Evolutionary conservation across 2,797 vertebrate genomes (phyloP).

Genomic region (Danio aesculapii): DNA sequence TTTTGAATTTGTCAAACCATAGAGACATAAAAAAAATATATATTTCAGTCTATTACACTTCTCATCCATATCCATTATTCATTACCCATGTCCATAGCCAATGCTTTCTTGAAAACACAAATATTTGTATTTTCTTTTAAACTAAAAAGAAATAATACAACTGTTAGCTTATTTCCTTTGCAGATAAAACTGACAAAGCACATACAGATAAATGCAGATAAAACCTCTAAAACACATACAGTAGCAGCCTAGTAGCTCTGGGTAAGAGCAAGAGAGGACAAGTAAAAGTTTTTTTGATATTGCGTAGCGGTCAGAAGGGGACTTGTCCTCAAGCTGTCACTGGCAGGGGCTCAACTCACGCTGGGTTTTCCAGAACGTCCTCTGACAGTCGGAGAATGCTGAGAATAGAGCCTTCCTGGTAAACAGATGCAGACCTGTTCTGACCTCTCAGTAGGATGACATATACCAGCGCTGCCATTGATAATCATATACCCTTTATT

Average conservation of each 20-base stretch:
- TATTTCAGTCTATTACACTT: not conserved
- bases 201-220: no score
- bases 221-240: constrained; percentile 14
- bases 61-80: not conserved
- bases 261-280: constrained; percentile 29
- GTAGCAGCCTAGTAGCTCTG: not conserved
- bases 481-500: constrained; percentile 30
- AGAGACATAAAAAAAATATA: not conserved
- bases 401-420: constrained; percentile 39
- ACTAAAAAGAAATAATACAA: not conserved
- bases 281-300: constrained; percentile 43
- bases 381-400: constrained; percentile 33
- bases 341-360: constrained; percentile 37
- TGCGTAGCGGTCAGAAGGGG: constrained; percentile 31
- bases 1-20: not conserved
- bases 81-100: not conserved
- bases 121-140: not conserved
- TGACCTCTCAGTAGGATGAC: constrained; percentile 18
- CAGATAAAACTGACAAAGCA: no score
- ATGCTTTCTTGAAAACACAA: not conserved
- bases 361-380: constrained; percentile 40
- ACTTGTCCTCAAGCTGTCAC: constrained; percentile 50
- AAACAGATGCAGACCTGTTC: constrained; percentile 54
- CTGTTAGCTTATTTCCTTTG: no score
- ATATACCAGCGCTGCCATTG: constrained; percentile 3